Percentiles rank a stretch among this genome's conserved stretches.
These are phyloP conservation scores for Gavia stellata DNA, from an alignment of 2,113 vertebrate species.

Conservation along the genomic window DNA sequence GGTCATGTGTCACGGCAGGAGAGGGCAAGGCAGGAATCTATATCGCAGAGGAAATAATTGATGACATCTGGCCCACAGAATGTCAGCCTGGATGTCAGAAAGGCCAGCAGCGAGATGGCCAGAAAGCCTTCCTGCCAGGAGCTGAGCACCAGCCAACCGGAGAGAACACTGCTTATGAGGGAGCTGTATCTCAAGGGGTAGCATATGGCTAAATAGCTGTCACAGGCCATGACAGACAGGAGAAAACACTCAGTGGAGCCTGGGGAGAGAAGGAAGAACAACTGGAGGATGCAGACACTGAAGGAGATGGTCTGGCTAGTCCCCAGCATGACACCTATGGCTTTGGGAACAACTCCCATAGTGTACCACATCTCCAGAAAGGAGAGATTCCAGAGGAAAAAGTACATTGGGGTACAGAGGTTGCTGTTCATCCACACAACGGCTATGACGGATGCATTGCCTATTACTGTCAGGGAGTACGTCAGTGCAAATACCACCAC, in stretches of 20 bases:
- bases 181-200: constrained; percentile 28
- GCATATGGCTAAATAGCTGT: constrained; percentile 48
- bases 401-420: constrained; percentile 60
- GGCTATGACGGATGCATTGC: constrained; percentile 54
- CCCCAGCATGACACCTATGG: constrained; percentile 56
- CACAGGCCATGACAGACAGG: constrained; percentile 44
- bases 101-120: constrained; percentile 10
- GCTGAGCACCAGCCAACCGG: background rate
- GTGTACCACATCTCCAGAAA: constrained; percentile 65
- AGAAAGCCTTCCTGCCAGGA: constrained; percentile 55
- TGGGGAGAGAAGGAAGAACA: constrained; percentile 55
- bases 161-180: constrained; percentile 22
- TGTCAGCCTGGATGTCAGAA: constrained; percentile 39
- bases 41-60: constrained; percentile 35
- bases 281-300: constrained; percentile 17
- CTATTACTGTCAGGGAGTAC: constrained; percentile 38
- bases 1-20: constrained; percentile 35
- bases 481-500: constrained; percentile 36
- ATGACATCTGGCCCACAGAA: constrained; percentile 61
- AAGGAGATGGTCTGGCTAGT: constrained; percentile 42
- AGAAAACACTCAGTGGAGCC: constrained; percentile 50
- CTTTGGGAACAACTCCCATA: constrained; percentile 56
- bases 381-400: constrained; percentile 52
- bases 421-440: constrained; percentile 2
- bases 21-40: constrained; percentile 47